phyloP scores from a whole-genome alignment of 2,113 vertebrate species.

The Panthera leo region DNA sequence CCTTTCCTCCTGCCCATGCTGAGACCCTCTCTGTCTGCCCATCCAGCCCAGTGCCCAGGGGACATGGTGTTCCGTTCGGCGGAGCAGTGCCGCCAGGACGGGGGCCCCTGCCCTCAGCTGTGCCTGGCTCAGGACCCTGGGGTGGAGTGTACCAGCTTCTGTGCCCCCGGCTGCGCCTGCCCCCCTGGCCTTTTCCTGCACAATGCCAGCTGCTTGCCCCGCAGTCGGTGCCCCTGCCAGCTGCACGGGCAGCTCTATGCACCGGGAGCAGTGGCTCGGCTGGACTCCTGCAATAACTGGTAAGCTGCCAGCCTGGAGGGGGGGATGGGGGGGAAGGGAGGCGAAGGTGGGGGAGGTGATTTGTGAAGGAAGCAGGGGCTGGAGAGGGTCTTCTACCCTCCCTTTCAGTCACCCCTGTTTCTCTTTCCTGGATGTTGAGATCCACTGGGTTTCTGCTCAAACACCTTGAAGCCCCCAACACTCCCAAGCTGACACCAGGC shows the following conservation, averaged over 20 bases:
- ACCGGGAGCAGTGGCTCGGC: slow-evolving; percentile 66
- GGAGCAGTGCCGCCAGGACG: slow-evolving; percentile 85
- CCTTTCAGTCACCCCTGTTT: background rate
- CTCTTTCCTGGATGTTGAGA: background rate
- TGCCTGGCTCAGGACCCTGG: slow-evolving; percentile 87
- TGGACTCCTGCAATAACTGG: slow-evolving; percentile 92
- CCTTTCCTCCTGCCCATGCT: background rate
- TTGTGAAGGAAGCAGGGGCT: background rate
- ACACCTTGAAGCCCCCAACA: fast-evolving
- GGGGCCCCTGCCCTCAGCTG: slow-evolving; percentile 87
- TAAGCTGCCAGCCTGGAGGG: slow-evolving; percentile 30
- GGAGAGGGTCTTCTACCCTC: background rate
- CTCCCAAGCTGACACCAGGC: background rate
- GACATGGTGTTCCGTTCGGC: slow-evolving; percentile 84
- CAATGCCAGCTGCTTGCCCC: slow-evolving; percentile 86
- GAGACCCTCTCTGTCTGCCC: background rate
- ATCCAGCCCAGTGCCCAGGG: slow-evolving; percentile 87
- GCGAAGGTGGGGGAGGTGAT: fast-evolving
- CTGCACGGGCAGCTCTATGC: slow-evolving; percentile 83
- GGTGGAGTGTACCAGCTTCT: slow-evolving; percentile 88
- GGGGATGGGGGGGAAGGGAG: fast-evolving
- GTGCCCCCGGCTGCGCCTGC: slow-evolving; percentile 90
- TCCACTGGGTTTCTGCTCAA: background rate
- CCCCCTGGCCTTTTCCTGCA: slow-evolving; percentile 87
- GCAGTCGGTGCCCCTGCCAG: slow-evolving; percentile 86